Evolutionary conservation across 2,888 invertebrate genomes (phyloP), one percentile per base, ranked within the genome.

Genomic region (Eupithecia pulchellata): DNA sequence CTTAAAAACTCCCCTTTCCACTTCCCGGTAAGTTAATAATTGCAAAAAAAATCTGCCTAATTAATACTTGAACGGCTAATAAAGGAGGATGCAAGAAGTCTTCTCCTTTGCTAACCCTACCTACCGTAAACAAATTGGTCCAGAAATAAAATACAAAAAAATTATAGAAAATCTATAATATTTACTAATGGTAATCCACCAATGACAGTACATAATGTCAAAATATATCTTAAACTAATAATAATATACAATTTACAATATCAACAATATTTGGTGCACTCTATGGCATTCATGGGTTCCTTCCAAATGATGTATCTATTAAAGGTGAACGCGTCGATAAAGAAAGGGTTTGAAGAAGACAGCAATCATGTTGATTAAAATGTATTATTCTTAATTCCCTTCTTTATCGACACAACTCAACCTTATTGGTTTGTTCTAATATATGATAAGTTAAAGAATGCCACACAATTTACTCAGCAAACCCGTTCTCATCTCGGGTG

Each of bases 131-230:
- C 11, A 13, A 52, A 52, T 13, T 13, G 13, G 20, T 20, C 4
- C 1, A 25, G 52, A 61, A 65, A 34, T 20, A 69, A 69, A 66
- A 63, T 52, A 69, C 34, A 52, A 57, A 57, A 67, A 8, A 25
- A 9, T 65, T 32, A 20, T 63, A 72, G 62, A 76, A 74, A 72
- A 72, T 64, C 68, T 75, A 65, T 80, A 81, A 80, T 83, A 83
- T 82, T 82, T 80, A 77, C 78, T 81, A 81, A 83, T 68, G 34
- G 61, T 61, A 36, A 79, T 78, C 74, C 78, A 78, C 81, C 73
- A 76, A 74, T 71, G 75, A 75, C 78, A 77, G 72, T 75, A 75
- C 77, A 81, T 78, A 30, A 80, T 80, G 79, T 79, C 75, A 64
- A 70, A 75, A 80, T 66, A 74, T 76, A 73, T 62, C 64, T 30